Conservation (phyloP, 2,797 vertebrate genomes). For the Scolopax bukidnonensis region DNA sequence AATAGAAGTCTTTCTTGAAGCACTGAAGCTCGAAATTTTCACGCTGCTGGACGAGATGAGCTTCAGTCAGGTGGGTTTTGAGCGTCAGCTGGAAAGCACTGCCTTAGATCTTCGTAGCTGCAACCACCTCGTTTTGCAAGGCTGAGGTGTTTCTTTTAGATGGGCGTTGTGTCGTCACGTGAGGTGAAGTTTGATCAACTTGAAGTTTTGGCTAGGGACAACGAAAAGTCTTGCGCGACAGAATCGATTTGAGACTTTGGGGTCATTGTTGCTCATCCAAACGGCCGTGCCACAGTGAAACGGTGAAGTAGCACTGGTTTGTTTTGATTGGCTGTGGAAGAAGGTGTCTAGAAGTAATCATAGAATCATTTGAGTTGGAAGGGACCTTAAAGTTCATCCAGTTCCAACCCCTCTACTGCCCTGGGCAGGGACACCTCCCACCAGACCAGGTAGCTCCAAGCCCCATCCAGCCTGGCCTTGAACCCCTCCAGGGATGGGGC, state of each 20-base stretch:
- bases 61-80: not conserved
- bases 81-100: not conserved
- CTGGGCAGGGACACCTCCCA: too few species aligned
- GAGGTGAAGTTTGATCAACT: not conserved
- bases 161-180: not conserved
- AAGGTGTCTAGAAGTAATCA: not conserved
- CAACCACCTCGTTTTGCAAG: not conserved
- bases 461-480: too few species aligned
- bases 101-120: not conserved
- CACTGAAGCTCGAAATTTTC: not conserved
- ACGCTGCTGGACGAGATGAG: not conserved
- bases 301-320: not conserved
- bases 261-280: not conserved
- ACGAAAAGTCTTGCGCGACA: not conserved
- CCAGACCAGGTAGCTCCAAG: too few species aligned
- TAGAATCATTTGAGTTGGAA: too few species aligned
- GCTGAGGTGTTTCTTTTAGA: not conserved
- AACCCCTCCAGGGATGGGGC: too few species aligned
- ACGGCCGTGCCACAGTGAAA: not conserved
- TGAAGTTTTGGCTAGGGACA: not conserved
- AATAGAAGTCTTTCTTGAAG: not conserved
- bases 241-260: not conserved
- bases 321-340: not conserved
- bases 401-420: too few species aligned
- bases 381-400: too few species aligned